Evolutionary conservation across 2,797 vertebrate species (phyloP).

Genomic region (Brachymystax lenok): DNA sequence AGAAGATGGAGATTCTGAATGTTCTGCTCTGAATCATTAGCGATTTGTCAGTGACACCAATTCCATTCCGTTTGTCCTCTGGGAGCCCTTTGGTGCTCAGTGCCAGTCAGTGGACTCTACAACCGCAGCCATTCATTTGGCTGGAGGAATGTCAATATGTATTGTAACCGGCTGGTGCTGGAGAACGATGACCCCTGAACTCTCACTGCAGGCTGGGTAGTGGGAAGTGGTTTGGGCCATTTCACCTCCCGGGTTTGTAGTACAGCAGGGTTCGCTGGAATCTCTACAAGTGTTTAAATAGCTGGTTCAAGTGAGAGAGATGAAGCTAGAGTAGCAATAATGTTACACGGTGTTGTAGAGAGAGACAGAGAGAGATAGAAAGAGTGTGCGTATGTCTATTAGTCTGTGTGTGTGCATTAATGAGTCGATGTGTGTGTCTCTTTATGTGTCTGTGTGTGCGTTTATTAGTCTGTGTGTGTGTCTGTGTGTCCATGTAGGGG

Average conservation of each 20-base stretch:
- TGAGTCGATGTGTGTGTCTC: constrained; percentile 24
- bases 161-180: constrained; percentile 39
- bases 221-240: constrained; percentile 12
- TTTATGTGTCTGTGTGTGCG: constrained; percentile 28
- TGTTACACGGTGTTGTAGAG: neutral
- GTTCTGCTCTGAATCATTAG: constrained; percentile 28
- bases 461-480: constrained; percentile 23
- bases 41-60: constrained; percentile 21
- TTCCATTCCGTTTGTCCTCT: constrained; percentile 44
- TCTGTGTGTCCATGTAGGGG: neutral
- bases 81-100: constrained; percentile 40
- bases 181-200: constrained; percentile 49
- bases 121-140: constrained; percentile 53
- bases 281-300: neutral
- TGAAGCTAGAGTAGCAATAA: neutral
- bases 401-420: neutral
- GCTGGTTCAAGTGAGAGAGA: constrained; percentile 1
- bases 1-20: neutral
- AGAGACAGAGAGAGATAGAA: neutral
- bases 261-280: neutral
- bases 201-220: constrained; percentile 1
- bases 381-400: neutral
- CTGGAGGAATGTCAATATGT: constrained; percentile 57
- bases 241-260: neutral
- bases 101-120: constrained; percentile 23